phyloP scores from a whole-genome alignment of 37 sponge, comb jelly and placozoan genomes.

The Corticium candelabrum region DNA sequence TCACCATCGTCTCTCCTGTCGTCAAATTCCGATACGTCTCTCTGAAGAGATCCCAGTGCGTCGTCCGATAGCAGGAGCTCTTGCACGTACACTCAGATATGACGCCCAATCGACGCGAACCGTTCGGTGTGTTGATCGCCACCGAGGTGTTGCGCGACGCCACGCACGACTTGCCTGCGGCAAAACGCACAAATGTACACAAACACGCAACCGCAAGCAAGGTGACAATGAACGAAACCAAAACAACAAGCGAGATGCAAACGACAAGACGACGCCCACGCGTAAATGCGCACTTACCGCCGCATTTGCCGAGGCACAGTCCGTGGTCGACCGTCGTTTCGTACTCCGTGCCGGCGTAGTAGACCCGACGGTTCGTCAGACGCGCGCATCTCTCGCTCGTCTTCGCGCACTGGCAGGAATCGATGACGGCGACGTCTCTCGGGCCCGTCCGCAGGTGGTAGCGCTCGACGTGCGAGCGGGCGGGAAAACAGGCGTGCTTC shows the following conservation, averaged over 20 bases:
- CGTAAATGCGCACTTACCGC: not conserved
- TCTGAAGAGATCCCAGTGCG: not conserved
- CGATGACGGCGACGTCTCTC: not conserved
- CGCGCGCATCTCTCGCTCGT: not conserved
- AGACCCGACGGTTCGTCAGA: not conserved
- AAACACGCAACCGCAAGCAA: too few species aligned
- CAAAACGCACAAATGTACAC: not conserved
- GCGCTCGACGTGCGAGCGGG: not conserved
- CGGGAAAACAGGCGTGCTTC: not conserved
- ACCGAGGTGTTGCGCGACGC: not conserved
- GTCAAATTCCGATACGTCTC: not conserved
- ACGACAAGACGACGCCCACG: too few species aligned
- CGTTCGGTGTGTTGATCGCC: not conserved
- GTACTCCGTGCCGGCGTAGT: not conserved
- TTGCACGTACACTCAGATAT: not conserved
- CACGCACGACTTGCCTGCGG: not conserved
- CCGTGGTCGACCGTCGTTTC: not conserved
- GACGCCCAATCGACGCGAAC: not conserved
- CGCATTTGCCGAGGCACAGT: not conserved
- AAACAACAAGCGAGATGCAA: too few species aligned
- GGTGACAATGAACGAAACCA: too few species aligned
- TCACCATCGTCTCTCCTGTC: not conserved
- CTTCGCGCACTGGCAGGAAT: not conserved
- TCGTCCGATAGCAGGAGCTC: not conserved
- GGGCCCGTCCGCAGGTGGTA: not conserved